Evolutionary conservation across 2,797 vertebrate genomes (phyloP).

Genomic region (Tadarida brasiliensis): DNA sequence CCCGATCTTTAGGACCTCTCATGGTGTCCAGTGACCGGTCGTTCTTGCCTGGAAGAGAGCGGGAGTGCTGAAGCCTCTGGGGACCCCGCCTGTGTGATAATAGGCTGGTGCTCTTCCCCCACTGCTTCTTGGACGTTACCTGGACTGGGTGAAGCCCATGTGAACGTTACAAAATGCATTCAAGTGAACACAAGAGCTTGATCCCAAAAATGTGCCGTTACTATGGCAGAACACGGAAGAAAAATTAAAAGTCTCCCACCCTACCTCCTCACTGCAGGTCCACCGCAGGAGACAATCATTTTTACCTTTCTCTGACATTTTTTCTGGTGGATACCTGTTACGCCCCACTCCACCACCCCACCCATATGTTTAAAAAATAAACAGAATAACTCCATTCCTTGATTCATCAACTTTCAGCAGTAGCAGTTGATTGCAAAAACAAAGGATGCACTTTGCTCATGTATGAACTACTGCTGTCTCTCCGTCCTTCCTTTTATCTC

Average conservation of each 20-base stretch:
- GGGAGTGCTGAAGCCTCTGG: not conserved
- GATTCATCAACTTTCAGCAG: not conserved
- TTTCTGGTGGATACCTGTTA: not conserved
- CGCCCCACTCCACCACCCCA: not conserved
- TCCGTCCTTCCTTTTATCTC: not conserved
- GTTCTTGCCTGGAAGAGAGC: not conserved
- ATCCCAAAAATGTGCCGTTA: not conserved
- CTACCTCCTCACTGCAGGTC: not conserved
- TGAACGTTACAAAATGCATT: not conserved
- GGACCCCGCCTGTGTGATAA: not conserved
- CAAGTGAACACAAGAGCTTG: not conserved
- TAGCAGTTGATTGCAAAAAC: constrained; percentile 3
- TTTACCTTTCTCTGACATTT: not conserved
- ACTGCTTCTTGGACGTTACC: not conserved
- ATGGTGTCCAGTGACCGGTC: not conserved
- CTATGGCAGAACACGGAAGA: not conserved
- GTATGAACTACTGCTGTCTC: not conserved
- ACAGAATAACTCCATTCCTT: not conserved
- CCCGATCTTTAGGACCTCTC: not conserved
- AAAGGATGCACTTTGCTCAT: not conserved
- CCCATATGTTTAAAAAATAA: not conserved
- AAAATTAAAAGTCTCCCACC: not conserved
- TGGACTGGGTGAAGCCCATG: not conserved
- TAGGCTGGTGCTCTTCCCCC: not conserved
- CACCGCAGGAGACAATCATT: not conserved